Evolutionary conservation across 2,888 invertebrate genomes (phyloP).

Genomic region (Chrysina gloriosa): DNA sequence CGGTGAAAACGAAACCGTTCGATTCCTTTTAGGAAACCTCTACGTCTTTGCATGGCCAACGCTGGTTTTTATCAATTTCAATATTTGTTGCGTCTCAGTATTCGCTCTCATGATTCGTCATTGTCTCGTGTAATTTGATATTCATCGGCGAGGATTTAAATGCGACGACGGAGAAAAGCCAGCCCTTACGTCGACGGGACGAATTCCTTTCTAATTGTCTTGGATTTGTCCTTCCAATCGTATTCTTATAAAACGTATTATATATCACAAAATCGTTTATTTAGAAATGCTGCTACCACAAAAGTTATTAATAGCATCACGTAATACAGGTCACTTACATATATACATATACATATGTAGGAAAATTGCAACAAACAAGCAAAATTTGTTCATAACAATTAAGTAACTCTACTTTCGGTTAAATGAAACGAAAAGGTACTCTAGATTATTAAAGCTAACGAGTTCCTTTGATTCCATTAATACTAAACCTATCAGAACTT

Average conservation of each 20-base stretch:
- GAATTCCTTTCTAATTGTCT: background rate
- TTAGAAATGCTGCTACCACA: background rate
- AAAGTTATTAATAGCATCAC: too few species aligned
- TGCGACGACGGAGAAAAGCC: background rate
- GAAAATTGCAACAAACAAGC: too few species aligned
- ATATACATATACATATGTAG: too few species aligned
- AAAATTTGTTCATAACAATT: too few species aligned
- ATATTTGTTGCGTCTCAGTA: background rate
- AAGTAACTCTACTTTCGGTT: too few species aligned
- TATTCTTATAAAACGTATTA: background rate
- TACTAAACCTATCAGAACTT: too few species aligned
- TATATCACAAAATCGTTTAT: background rate
- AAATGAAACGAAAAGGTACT: too few species aligned
- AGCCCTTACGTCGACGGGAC: background rate
- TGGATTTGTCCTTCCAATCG: background rate
- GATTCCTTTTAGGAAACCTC: slow-evolving; percentile 36
- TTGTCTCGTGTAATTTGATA: slow-evolving; percentile 15
- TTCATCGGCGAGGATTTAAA: slow-evolving; percentile 22
- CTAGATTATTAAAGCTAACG: too few species aligned
- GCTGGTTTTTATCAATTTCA: slow-evolving; percentile 10
- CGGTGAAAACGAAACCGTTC: slow-evolving; percentile 42
- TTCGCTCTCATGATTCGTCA: slow-evolving; percentile 7
- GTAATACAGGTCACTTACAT: too few species aligned
- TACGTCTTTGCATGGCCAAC: background rate
- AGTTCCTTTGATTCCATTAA: too few species aligned